Evolutionary conservation across 2,888 invertebrate genomes (phyloP).

Genomic region (Lithodes maja): DNA sequence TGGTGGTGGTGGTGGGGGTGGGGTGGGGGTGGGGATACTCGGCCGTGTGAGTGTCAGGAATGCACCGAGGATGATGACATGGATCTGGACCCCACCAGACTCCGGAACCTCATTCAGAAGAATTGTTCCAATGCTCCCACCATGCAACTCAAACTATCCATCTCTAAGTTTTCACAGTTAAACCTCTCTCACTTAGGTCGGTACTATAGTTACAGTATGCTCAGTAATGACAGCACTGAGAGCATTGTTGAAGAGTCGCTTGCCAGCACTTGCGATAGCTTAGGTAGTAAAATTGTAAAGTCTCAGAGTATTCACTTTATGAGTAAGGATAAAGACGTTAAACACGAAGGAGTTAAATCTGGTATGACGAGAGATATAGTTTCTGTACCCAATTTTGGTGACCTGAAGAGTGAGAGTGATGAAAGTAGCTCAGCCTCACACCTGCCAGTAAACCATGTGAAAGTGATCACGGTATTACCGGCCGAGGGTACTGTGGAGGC

Average conservation of each 20-base stretch:
- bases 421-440: conserved; percentile 4
- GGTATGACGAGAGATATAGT: conserved; percentile 66
- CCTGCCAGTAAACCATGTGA: conserved; percentile 55
- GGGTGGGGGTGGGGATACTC: background rate
- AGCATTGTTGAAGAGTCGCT: conserved; percentile 74
- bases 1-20: background rate
- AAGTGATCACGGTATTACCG: conserved; percentile 64
- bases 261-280: conserved; percentile 69
- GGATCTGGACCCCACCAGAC: conserved; percentile 66
- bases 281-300: conserved; percentile 67
- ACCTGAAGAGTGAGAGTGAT: conserved; percentile 57
- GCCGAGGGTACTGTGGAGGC: conserved; percentile 57
- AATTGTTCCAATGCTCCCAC: conserved; percentile 65
- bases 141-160: conserved; percentile 73
- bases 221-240: conserved; percentile 82
- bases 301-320: conserved; percentile 69
- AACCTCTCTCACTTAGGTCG: conserved; percentile 81
- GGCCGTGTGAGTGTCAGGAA: conserved; percentile 75
- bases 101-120: conserved; percentile 64
- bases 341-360: conserved; percentile 17
- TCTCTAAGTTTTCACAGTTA: conserved; percentile 83
- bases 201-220: conserved; percentile 83
- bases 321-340: conserved; percentile 59
- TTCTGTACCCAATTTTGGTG: conserved; percentile 71
- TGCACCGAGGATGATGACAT: conserved; percentile 74